Evolutionary conservation across 2,888 invertebrate species (phyloP).

Genomic region (Metacarcinus magister): DNA sequence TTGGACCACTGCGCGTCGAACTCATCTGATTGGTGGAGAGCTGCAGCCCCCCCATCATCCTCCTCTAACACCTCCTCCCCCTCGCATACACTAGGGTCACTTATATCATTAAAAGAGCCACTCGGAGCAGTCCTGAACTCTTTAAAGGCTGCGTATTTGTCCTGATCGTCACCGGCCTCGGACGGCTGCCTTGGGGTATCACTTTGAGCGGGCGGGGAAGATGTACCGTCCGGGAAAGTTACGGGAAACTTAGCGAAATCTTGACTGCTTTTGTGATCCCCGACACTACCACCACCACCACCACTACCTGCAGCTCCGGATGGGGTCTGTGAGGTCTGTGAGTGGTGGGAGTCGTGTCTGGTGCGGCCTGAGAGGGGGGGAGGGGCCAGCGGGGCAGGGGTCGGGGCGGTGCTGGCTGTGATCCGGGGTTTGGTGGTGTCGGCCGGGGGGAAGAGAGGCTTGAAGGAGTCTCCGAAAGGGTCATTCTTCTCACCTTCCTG

Average conservation of each 20-base stretch:
- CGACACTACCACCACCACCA: neutral
- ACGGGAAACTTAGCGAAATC: conserved; percentile 82
- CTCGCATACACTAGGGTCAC: conserved; percentile 72
- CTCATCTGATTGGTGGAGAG: conserved; percentile 72
- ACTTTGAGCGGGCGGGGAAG: conserved; percentile 77
- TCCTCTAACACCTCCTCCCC: conserved; percentile 68
- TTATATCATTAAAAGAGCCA: conserved; percentile 79
- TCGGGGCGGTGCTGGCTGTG: conserved; percentile 79
- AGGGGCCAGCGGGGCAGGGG: conserved; percentile 81
- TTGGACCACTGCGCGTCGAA: conserved; percentile 78
- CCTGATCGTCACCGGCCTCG: conserved; percentile 65
- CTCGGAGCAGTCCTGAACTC: conserved; percentile 77
- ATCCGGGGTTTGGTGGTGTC: conserved; percentile 75
- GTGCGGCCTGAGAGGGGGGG: conserved; percentile 82
- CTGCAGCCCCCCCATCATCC: conserved; percentile 67
- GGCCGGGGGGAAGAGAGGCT: conserved; percentile 76
- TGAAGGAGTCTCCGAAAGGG: conserved; percentile 89
- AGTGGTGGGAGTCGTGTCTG: conserved; percentile 81
- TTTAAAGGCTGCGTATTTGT: conserved; percentile 82
- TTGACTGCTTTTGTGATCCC: conserved; percentile 58
- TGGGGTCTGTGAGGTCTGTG: conserved; percentile 55
- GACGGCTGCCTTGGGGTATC: conserved; percentile 68
- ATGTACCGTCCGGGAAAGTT: conserved; percentile 78
- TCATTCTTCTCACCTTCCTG: conserved; percentile 82
- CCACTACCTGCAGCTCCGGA: conserved; percentile 40